Percentiles rank a stretch among this genome's conserved stretches.
These are phyloP conservation scores for Drosophila prosaltans DNA, from an alignment of 1,140 invertebrate species.

Conservation along the genomic window DNA sequence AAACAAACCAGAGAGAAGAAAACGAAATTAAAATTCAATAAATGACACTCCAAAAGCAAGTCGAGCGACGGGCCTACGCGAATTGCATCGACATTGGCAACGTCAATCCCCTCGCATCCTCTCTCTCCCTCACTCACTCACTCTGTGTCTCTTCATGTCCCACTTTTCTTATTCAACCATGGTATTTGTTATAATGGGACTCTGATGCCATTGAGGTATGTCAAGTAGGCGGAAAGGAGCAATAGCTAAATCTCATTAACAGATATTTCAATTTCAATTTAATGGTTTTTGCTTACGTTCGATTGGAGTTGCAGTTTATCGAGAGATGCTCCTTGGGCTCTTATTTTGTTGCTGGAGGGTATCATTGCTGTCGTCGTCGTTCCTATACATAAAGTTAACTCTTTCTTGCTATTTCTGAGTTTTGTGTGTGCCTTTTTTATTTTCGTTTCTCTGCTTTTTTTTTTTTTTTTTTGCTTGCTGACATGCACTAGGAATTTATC, in stretches of 20 bases:
- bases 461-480: constrained; percentile 47
- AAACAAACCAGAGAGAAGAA: constrained; percentile 12
- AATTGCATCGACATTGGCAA: constrained; percentile 46
- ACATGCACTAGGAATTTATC: constrained; percentile 62
- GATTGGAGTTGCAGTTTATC: too few species aligned
- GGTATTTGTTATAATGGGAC: constrained; percentile 28
- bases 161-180: neutral
- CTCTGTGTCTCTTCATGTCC: neutral
- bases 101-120: neutral
- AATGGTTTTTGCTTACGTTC: neutral
- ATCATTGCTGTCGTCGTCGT: neutral
- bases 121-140: neutral
- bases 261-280: constrained; percentile 16
- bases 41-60: constrained; percentile 60
- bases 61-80: constrained; percentile 44
- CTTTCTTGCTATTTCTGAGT: neutral
- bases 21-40: constrained; percentile 67
- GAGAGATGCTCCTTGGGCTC: too few species aligned
- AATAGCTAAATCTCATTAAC: constrained; percentile 14
- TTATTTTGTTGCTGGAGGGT: neutral
- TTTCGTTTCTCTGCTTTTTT: constrained; percentile 17
- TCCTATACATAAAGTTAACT: neutral
- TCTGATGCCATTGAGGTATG: constrained; percentile 22
- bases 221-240: constrained; percentile 9
- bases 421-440: neutral